Evolutionary conservation across 2,113 vertebrate genomes (phyloP), one percentile per base, ranked within the genome.

Genomic region (Pterocles gutturalis): DNA sequence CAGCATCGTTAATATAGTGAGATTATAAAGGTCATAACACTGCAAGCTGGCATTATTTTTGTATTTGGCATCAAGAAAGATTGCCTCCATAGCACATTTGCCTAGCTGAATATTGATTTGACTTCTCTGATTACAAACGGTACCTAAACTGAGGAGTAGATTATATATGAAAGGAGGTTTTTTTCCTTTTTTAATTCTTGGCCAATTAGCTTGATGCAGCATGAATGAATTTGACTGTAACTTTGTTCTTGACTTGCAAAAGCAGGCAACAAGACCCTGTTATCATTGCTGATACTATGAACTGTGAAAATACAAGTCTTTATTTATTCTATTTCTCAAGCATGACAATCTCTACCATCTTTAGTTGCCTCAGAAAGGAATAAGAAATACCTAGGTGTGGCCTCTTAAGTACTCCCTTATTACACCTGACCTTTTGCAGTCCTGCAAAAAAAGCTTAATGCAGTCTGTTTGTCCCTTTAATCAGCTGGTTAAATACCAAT

Each of bases 61-160:
- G 0, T 48, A 9, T 49, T 76, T 89, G 90, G 90, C 76, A 67
- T 16, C 14, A 57, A 64, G 67, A 54, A 25, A 33, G 43, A 60
- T 54, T 87, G 72, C 38, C 60, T 88, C 64, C 60, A 31, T 20
- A 31, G 92, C 90, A 94, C 28, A 75, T 84, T 91, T 89, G 43
- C 80, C 76, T 81, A 15, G 60, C 61, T 87, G 25, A 75, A 45
- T 86, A 86, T 76, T 83, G 86, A 80, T 90, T 90, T 83, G 80
- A 69, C 64, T 71, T 53, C 79, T 90, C 85, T 45, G 36, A 77
- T 77, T 86, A 62, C 38, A 84, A 57, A 91, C 6, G 8, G 66
- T 90, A 80, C 16, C 62, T 80, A 90, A 96, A 83, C 82, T 62
- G 49, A 95, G 49, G 49, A 82, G 34, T 31, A 71, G 90, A 90